These are phyloP conservation scores for Hirudinaria manillensis DNA, from an alignment of 2,888 invertebrate genomes.

Conservation along the genomic window DNA sequence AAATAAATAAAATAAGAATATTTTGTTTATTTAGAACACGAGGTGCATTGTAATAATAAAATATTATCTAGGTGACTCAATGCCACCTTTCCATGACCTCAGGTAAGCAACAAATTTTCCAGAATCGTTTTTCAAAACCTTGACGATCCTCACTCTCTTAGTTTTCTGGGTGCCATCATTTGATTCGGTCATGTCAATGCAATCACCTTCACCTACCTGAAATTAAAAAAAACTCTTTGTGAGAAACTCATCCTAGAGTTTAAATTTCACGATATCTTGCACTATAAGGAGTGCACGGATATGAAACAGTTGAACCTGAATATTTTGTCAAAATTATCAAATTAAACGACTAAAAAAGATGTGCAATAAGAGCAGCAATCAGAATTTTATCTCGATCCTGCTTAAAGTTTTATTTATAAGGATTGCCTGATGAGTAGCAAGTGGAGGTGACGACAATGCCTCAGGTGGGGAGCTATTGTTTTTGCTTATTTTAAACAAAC, in stretches of 20 bases:
- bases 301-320: background rate
- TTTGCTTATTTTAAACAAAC: background rate
- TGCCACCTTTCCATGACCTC: slow-evolving; percentile 19
- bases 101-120: background rate
- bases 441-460: too few relatives aligned
- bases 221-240: background rate
- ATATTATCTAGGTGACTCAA: background rate
- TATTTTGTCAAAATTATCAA: too few relatives aligned
- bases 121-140: slow-evolving; percentile 24
- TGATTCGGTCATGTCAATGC: background rate
- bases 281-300: background rate
- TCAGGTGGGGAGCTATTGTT: background rate
- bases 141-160: slow-evolving; percentile 38
- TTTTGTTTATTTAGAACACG: too few relatives aligned
- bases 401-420: too few relatives aligned
- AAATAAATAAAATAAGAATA: too few relatives aligned
- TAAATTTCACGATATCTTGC: background rate
- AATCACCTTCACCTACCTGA: slow-evolving; percentile 14
- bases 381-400: too few relatives aligned
- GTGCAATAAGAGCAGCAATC: too few relatives aligned
- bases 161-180: background rate
- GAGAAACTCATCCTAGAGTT: background rate
- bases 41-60: background rate
- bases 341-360: too few relatives aligned
- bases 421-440: too few relatives aligned